Conservation (phyloP, 2,888 invertebrate genomes). For the Hedya salicella region DNA sequence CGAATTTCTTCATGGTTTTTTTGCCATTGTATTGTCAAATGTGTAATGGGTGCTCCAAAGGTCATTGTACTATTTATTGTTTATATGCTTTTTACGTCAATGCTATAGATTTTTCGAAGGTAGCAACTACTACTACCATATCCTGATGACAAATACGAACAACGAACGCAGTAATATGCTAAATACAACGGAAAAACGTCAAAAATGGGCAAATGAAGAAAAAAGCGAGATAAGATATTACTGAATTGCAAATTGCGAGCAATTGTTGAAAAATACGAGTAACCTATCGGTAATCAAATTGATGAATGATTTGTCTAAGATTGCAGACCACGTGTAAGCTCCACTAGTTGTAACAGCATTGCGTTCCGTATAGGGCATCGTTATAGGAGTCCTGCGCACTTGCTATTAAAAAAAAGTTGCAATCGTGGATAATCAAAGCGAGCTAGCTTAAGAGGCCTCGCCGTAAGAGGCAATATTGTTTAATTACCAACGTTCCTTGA, state of each 20-base stretch:
- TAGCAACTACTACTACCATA: too few relatives aligned
- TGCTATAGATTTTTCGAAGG: background rate
- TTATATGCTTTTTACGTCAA: background rate
- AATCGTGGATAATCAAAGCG: background rate
- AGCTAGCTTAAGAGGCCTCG: constrained; percentile 11
- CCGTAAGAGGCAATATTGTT: constrained; percentile 30
- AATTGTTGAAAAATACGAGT: too few relatives aligned
- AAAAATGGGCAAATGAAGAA: too few relatives aligned
- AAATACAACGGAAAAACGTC: too few relatives aligned
- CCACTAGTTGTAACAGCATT: background rate
- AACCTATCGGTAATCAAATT: too few relatives aligned
- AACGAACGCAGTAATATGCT: too few relatives aligned
- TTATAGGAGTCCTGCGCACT: too few relatives aligned
- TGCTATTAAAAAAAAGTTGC: background rate
- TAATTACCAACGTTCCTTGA: constrained; percentile 32
- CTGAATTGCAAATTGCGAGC: too few relatives aligned
- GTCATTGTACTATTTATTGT: background rate
- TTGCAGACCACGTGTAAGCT: background rate
- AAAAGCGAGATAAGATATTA: too few relatives aligned
- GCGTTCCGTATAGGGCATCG: background rate
- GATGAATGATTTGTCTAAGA: background rate
- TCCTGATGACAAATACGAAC: too few relatives aligned
- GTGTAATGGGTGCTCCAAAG: background rate
- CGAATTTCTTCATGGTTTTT: background rate
- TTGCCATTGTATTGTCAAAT: background rate